phyloP scores from a whole-genome alignment of 1,140 invertebrate genomes.

The Halotydeus destructor region DNA sequence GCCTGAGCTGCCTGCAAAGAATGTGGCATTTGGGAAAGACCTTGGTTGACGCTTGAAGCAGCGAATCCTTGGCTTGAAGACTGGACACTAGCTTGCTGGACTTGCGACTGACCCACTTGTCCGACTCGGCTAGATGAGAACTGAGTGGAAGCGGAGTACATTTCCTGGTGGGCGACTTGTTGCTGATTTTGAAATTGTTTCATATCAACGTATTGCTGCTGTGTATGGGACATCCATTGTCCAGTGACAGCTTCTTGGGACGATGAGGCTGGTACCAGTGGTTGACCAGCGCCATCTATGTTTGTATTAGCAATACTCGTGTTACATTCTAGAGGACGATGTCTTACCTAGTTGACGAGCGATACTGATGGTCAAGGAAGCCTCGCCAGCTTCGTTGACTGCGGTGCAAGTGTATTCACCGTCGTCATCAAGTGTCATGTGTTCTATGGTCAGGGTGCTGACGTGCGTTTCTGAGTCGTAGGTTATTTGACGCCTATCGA shows the following conservation, averaged over 20 bases:
- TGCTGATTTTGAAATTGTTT: neutral
- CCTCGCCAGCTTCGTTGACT: slow-evolving; percentile 75
- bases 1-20: too few relatives aligned
- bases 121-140: too few relatives aligned
- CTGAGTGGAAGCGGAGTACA: neutral
- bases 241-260: neutral
- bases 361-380: slow-evolving; percentile 80
- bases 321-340: neutral
- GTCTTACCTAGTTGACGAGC: slow-evolving; percentile 34
- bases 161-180: neutral
- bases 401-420: slow-evolving; percentile 88
- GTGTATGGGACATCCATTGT: neutral
- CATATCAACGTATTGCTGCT: neutral
- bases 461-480: slow-evolving; percentile 67
- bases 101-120: too few relatives aligned
- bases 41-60: too few relatives aligned
- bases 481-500: slow-evolving; percentile 53
- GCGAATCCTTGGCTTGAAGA: too few relatives aligned
- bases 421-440: slow-evolving; percentile 77
- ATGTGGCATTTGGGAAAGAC: too few relatives aligned
- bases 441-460: slow-evolving; percentile 64
- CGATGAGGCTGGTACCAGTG: neutral
- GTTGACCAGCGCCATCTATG: neutral
- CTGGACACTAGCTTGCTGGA: too few relatives aligned
- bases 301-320: neutral